Base-by-base conservation (phyloP, 2,797 vertebrate species). In the Diglossa cyanea region DNA sequence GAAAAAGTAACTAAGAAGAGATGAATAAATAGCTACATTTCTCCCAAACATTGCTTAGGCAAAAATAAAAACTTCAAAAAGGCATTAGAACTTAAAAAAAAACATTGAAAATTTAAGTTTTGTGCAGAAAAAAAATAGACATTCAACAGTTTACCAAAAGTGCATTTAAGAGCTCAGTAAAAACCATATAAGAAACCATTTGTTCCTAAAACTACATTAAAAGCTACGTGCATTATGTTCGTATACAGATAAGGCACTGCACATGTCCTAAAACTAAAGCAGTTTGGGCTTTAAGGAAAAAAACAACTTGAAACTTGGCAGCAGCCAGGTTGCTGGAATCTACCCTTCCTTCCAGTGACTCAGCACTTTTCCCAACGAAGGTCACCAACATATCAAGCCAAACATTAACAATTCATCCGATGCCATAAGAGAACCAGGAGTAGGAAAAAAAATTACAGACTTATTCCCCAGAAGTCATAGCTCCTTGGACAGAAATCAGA, bases 381-480 rank as follows among this genome's bases (percentile, higher is more conserved):
- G 90, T 90, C 73, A 83, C 13, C 19, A 33, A 30, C 2, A n/a
- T 2, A 78, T 20, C 33, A 45, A 57, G 83, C 88, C 45, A 96
- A 96, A 96, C 10, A 88, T 94, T 96, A 96, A 93, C 89, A 86
- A 47, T 12, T 92, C 71, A 44, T 28, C 42, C 62, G 67, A 80
- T 55, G 55, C 26, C 37, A 86, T 25, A 73, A n/a, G 35, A 70
- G 7, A 94, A 79, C 2, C 28, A 30, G 16, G 17, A 68, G n/a
- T 2, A 77, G 44, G 3, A 77, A 71, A 90, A 90, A 55, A 24
- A 2, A 60, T 1, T 21, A 66, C 12, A 68, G 13, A 13, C 5
- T 75, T 89, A 61, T 71, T 2, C 45, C 31, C 28, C 14, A 21
- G 40, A 80, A 88, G 19, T 74, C 16, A 67, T 6, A 65, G 24